These are phyloP conservation scores for Macrosoma leucophasiata DNA, from an alignment of 2,888 invertebrate genomes.

Conservation along the genomic window DNA sequence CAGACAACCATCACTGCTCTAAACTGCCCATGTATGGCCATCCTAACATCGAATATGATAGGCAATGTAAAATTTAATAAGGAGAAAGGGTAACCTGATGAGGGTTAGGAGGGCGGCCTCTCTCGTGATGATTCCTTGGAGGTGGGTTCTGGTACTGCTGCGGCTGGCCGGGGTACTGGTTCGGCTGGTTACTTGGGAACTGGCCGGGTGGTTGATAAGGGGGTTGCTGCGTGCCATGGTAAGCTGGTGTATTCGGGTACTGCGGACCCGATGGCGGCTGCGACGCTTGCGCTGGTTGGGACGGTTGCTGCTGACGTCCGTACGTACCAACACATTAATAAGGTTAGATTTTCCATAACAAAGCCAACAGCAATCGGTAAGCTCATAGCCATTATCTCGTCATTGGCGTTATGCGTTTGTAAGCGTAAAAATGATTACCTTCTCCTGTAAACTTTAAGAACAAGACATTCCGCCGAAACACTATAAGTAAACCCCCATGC, in stretches of 20 bases:
- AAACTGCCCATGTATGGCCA: no score
- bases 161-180: constrained; percentile 54
- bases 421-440: constrained; percentile 71
- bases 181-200: constrained; percentile 67
- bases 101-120: constrained; percentile 70
- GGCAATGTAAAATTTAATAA: no score
- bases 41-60: no score
- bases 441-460: constrained; percentile 49
- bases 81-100: no score
- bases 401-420: constrained; percentile 57
- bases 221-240: constrained; percentile 75
- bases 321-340: constrained; percentile 77
- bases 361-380: constrained; percentile 68
- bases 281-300: constrained; percentile 73
- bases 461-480: constrained; percentile 66
- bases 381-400: constrained; percentile 58
- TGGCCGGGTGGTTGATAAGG: constrained; percentile 69
- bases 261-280: constrained; percentile 70
- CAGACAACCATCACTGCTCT: no score
- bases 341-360: constrained; percentile 75
- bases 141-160: constrained; percentile 65
- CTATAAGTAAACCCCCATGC: constrained; percentile 73
- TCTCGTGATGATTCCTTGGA: constrained; percentile 72
- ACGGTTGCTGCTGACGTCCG: constrained; percentile 77
- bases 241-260: constrained; percentile 72